phyloP scores from a whole-genome alignment of 1,140 invertebrate genomes.

The Andricus grossulariae region DNA sequence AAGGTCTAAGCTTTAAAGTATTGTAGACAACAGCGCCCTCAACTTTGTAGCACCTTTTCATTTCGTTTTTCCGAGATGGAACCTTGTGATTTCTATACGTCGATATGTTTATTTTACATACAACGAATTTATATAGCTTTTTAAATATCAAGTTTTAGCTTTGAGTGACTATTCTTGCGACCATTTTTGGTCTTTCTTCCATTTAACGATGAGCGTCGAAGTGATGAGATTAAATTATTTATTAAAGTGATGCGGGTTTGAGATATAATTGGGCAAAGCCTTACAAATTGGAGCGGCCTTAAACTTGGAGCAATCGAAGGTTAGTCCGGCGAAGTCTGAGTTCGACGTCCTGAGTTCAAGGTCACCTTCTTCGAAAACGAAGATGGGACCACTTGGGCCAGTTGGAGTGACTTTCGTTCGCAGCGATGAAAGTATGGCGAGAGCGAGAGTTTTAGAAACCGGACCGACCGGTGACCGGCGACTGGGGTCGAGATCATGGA shows the following conservation, averaged over 20 bases:
- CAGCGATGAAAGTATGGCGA: conserved; percentile 9
- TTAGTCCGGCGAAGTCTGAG: not conserved
- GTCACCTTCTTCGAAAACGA: conserved; percentile 24
- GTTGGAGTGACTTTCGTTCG: conserved; percentile 12
- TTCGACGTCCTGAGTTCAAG: conserved; percentile 24
- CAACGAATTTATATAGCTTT: no score
- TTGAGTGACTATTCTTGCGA: no score
- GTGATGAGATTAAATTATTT: not conserved
- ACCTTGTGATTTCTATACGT: no score
- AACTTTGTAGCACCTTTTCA: no score
- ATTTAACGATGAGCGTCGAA: not conserved
- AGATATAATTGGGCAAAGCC: not conserved
- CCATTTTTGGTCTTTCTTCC: not conserved
- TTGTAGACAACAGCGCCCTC: no score
- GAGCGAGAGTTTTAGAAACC: conserved; percentile 30
- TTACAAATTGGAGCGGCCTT: conserved; percentile 23
- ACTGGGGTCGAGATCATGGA: conserved; percentile 28
- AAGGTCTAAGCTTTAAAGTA: no score
- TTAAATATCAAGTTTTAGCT: no score
- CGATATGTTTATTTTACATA: no score
- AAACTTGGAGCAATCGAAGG: conserved; percentile 26
- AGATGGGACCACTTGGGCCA: conserved; percentile 27
- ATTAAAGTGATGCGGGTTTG: not conserved
- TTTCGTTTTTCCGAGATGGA: no score
- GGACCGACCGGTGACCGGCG: conserved; percentile 18